phyloP scores from a whole-genome alignment of 2,888 invertebrate genomes.

The Pristionchus entomophagus region DNA sequence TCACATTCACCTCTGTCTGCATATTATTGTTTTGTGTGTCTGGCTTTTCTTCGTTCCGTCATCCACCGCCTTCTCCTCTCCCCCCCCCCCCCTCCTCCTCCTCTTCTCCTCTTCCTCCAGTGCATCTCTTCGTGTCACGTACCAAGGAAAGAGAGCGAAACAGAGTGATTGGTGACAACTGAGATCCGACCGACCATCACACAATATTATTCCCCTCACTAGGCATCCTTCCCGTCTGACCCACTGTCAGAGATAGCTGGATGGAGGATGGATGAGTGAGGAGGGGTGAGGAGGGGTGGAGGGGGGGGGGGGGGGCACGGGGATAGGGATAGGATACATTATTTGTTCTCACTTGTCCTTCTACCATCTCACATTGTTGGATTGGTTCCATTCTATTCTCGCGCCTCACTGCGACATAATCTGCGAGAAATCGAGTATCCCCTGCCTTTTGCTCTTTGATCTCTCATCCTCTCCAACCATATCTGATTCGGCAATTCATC shows the following conservation, averaged over 20 bases:
- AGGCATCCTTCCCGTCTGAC: not conserved
- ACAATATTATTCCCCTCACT: not conserved
- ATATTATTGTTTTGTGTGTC: slow-evolving; percentile 17
- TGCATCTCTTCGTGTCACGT: not conserved
- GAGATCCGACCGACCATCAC: not conserved
- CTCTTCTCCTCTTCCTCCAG: not conserved
- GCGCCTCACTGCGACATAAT: not conserved
- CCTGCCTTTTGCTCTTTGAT: not conserved
- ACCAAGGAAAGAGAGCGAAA: not conserved
- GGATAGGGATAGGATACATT: slow-evolving; percentile 42
- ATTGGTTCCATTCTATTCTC: slow-evolving; percentile 13
- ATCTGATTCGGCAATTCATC: not conserved
- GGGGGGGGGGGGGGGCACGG: not conserved
- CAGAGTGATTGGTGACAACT: not conserved
- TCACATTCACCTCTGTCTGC: not conserved
- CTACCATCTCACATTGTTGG: slow-evolving; percentile 20
- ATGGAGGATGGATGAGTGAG: not conserved
- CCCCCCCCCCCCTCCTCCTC: not conserved
- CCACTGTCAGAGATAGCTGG: not conserved
- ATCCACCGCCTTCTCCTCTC: not conserved
- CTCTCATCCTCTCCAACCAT: not conserved
- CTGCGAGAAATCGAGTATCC: not conserved
- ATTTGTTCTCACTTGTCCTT: slow-evolving; percentile 42
- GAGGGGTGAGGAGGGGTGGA: not conserved
- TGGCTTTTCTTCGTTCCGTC: slow-evolving; percentile 15